These are phyloP conservation scores for Mesochorus sp. DNA, from an alignment of 2,888 invertebrate genomes.

Conservation along the genomic window DNA sequence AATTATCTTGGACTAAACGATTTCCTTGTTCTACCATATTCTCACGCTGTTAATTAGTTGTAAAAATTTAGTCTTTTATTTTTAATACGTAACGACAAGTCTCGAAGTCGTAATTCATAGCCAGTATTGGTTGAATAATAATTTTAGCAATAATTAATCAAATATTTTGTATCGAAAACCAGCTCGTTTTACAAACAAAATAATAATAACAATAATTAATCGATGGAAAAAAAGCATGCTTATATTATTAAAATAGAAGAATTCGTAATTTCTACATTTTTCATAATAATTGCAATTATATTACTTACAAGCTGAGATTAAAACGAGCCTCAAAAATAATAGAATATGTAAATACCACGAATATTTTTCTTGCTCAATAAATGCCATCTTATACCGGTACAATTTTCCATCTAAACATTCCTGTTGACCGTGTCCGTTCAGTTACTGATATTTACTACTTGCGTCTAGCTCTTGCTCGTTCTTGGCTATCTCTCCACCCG, in stretches of 20 bases:
- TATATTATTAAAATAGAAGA: too few relatives aligned
- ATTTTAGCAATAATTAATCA: too few relatives aligned
- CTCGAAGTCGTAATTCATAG: not conserved
- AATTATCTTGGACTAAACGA: conserved; percentile 59
- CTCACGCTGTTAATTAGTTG: conserved; percentile 13
- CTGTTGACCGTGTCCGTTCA: not conserved
- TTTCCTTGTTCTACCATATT: conserved; percentile 45
- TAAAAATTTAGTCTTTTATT: not conserved
- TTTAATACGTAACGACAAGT: not conserved
- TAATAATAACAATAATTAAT: not conserved
- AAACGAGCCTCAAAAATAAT: too few relatives aligned
- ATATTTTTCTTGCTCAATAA: too few relatives aligned
- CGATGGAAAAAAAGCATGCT: too few relatives aligned
- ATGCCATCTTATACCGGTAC: too few relatives aligned
- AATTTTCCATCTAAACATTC: not conserved
- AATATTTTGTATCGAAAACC: not conserved
- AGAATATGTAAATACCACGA: too few relatives aligned
- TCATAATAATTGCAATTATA: too few relatives aligned
- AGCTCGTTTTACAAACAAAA: not conserved
- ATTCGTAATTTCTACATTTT: too few relatives aligned
- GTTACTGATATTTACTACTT: not conserved
- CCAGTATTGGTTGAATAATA: not conserved
- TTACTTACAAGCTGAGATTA: too few relatives aligned
- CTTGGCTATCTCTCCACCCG: not conserved
- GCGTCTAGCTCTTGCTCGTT: not conserved